Conservation (phyloP, 2,113 vertebrate genomes). For the Machaerirhynchus nigripectus region DNA sequence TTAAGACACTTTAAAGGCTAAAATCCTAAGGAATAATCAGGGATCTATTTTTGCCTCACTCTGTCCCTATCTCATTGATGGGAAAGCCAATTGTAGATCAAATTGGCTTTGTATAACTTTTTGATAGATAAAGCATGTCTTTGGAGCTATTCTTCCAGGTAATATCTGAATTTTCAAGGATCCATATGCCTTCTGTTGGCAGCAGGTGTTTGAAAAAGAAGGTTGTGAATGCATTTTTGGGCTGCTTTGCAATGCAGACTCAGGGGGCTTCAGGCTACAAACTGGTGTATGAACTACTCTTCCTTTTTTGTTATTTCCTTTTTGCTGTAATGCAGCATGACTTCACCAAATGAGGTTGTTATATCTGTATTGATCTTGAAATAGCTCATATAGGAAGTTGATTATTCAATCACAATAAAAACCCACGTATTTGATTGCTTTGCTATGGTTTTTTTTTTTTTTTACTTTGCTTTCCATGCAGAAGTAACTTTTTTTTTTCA, state of each 20-base stretch:
- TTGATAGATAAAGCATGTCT: background rate
- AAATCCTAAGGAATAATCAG: background rate
- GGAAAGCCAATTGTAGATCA: background rate
- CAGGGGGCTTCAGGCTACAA: background rate
- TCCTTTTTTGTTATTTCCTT: background rate
- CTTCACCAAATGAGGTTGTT: background rate
- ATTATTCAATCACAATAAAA: background rate
- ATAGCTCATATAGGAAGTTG: background rate
- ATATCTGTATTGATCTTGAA: background rate
- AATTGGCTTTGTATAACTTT: background rate
- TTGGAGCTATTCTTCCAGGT: background rate
- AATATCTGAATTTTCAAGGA: background rate
- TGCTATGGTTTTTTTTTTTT: background rate
- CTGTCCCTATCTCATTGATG: background rate
- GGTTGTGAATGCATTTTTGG: background rate
- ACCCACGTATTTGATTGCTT: background rate
- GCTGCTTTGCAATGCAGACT: background rate
- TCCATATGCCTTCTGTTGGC: background rate
- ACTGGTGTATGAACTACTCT: background rate
- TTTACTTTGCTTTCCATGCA: background rate
- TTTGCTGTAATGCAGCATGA: background rate
- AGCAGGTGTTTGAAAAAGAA: conserved; percentile 4
- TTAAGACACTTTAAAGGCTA: background rate
- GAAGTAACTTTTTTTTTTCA: background rate
- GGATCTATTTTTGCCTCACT: background rate